Percentiles rank a stretch among this genome's conserved stretches.
phyloP scores from a whole-genome alignment of 2,888 invertebrate genomes.

The Ypsolopha scabrella region DNA sequence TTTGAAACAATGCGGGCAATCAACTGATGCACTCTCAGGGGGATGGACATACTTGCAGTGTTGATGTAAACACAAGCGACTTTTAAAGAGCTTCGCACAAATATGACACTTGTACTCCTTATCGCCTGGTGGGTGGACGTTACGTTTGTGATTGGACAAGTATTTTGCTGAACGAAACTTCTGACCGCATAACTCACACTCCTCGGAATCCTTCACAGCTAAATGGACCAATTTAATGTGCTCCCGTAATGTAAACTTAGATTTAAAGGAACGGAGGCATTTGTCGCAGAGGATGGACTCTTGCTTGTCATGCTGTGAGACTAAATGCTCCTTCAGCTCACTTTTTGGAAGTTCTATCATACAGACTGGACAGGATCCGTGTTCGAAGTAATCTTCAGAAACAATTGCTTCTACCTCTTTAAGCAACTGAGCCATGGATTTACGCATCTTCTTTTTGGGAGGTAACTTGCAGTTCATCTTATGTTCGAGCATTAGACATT shows the following conservation, averaged over 20 bases:
- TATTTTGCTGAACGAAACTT: constrained; percentile 28
- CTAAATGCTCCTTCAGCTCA: constrained; percentile 21
- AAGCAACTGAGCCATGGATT: constrained; percentile 2
- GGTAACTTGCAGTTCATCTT: constrained; percentile 15
- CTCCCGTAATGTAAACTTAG: constrained; percentile 22
- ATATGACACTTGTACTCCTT: constrained; percentile 22
- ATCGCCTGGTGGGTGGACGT: constrained; percentile 28
- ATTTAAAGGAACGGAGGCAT: constrained; percentile 25
- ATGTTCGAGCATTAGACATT: constrained; percentile 13
- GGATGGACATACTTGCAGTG: constrained; percentile 30
- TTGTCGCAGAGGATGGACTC: constrained; percentile 15
- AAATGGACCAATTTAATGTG: constrained; percentile 30
- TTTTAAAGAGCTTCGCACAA: constrained; percentile 28
- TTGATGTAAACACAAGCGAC: constrained; percentile 26
- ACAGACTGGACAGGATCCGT: constrained; percentile 20
- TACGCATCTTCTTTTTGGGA: background rate
- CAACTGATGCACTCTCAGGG: constrained; percentile 21
- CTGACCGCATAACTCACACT: constrained; percentile 28
- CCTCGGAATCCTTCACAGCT: constrained; percentile 22
- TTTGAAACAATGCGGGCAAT: constrained; percentile 27
- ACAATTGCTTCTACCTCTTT: constrained; percentile 9
- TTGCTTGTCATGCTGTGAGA: constrained; percentile 19
- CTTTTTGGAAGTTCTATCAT: constrained; percentile 20
- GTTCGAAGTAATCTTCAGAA: constrained; percentile 15
- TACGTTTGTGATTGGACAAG: constrained; percentile 27